Evolutionary conservation across 2,888 invertebrate genomes (phyloP), one percentile per base, ranked within the genome.

Genomic region (Slavum lentiscoides): DNA sequence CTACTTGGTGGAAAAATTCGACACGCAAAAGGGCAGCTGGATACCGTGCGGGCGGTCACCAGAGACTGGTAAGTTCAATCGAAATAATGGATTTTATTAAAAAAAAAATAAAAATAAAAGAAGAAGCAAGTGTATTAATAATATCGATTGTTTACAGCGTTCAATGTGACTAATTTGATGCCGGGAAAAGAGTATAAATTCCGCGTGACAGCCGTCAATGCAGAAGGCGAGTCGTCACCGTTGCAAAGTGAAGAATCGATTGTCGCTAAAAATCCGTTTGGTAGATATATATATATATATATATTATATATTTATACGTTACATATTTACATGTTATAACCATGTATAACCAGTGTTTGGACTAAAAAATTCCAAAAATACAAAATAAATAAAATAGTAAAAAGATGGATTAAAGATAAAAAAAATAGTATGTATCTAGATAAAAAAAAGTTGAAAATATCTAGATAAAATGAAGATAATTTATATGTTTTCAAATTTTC

Each of bases 231-330:
- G 87, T 96, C 97, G 0, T 94, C 94, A 85, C 97, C 97, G n/a
- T 89, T 98, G 64, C 92, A 92, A 82, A 92, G 95, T 0, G 93
- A 94, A 82, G 90, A 93, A 85, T 90, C 94, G 67, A 95, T 97
- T 83, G 88, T 97, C 84, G 98, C 98, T 81, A 98, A 98, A 89
- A 98, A 98, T 93, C 97, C 98, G 83, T 98, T 93, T 88, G 96
- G 91, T 91, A 30, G 4, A 30, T 30, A 30, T 30, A 30, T 30
- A 30, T 30, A 2, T 30, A 30, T 30, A 4, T 30, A 2, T 30
- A n/a, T n/a, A n/a, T n/a, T n/a, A n/a, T n/a, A n/a, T n/a, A n/a
- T n/a, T n/a, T n/a, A n/a, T n/a, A n/a, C n/a, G n/a, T n/a, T n/a
- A n/a, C n/a, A n/a, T n/a, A n/a, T n/a, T n/a, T n/a, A n/a, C n/a